phyloP scores from a whole-genome alignment of 2,888 invertebrate genomes.

The Nesidiocoris tenuis region DNA sequence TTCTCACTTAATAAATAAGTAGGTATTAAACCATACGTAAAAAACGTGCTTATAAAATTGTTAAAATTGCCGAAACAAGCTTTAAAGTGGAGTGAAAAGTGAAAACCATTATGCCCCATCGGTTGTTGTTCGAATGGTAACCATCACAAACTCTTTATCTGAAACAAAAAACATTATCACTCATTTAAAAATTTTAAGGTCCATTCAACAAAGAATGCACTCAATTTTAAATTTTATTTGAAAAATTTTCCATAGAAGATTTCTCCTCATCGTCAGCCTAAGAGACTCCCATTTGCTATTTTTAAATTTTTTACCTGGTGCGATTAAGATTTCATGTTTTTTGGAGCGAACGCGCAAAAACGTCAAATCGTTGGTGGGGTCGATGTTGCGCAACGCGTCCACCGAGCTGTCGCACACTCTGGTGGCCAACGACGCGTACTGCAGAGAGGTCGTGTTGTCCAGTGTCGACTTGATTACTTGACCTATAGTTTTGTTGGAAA shows the following conservation, averaged over 20 bases:
- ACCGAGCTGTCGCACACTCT: conserved; percentile 33
- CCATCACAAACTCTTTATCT: conserved; percentile 39
- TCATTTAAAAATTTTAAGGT: too few species aligned
- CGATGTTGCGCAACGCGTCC: conserved; percentile 20
- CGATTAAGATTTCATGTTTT: conserved; percentile 36
- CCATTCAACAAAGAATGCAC: too few species aligned
- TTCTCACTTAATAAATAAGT: too few species aligned
- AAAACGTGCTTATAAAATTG: too few species aligned
- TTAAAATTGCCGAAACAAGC: too few species aligned
- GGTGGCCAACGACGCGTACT: conserved; percentile 29
- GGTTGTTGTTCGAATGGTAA: conserved; percentile 18
- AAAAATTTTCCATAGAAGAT: too few species aligned
- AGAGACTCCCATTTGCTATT: too few species aligned
- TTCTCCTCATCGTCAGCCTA: too few species aligned
- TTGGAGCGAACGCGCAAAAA: conserved; percentile 23
- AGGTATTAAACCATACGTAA: too few species aligned
- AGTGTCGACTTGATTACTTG: conserved; percentile 35
- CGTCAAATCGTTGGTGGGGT: conserved; percentile 33
- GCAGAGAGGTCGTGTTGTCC: conserved; percentile 32
- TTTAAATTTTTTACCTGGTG: conserved; percentile 36
- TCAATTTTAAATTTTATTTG: too few species aligned
- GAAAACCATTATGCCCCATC: conserved; percentile 22
- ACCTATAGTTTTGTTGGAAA: too few species aligned
- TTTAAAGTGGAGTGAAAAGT: neutral
- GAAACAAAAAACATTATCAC: conserved; percentile 9